Conservation (phyloP, 2,888 invertebrate genomes). For the Megamerina dolium region DNA sequence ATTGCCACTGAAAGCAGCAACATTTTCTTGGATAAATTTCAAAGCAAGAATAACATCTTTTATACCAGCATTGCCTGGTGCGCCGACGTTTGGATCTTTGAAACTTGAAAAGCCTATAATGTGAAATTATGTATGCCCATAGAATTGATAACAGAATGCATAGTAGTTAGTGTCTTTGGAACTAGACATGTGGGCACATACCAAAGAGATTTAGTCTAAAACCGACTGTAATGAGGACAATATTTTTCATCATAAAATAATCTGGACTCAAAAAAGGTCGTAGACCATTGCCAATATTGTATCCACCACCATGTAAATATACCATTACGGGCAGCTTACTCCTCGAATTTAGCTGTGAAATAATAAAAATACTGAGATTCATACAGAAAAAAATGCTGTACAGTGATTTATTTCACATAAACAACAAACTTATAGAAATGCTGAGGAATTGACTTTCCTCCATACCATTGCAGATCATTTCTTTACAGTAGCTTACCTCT, state of each 20-base stretch:
- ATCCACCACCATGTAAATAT: conserved; percentile 63
- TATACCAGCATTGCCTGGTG: conserved; percentile 53
- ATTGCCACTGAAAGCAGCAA: conserved; percentile 50
- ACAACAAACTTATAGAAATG: too few relatives aligned
- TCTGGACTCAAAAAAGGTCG: conserved; percentile 54
- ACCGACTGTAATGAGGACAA: conserved; percentile 62
- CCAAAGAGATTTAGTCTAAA: conserved; percentile 62
- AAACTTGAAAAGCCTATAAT: conserved; percentile 51
- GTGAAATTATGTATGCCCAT: too few relatives aligned
- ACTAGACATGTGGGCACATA: too few relatives aligned
- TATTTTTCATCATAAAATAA: conserved; percentile 56
- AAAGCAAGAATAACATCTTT: conserved; percentile 53
- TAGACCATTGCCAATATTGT: conserved; percentile 60
- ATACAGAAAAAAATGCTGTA: too few relatives aligned
- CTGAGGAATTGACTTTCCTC: too few relatives aligned
- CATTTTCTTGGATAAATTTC: conserved; percentile 51
- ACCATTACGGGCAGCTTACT: conserved; percentile 57
- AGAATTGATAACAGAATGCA: too few relatives aligned
- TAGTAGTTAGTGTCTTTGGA: too few relatives aligned
- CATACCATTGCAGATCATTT: too few relatives aligned
- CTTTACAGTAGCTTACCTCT: conserved; percentile 4
- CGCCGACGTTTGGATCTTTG: conserved; percentile 44
- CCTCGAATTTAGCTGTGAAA: too few relatives aligned
- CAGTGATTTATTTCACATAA: too few relatives aligned
- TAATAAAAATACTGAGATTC: too few relatives aligned